phyloP scores from a whole-genome alignment of 2,797 vertebrate species.

The Pseudochromis fuscus region DNA sequence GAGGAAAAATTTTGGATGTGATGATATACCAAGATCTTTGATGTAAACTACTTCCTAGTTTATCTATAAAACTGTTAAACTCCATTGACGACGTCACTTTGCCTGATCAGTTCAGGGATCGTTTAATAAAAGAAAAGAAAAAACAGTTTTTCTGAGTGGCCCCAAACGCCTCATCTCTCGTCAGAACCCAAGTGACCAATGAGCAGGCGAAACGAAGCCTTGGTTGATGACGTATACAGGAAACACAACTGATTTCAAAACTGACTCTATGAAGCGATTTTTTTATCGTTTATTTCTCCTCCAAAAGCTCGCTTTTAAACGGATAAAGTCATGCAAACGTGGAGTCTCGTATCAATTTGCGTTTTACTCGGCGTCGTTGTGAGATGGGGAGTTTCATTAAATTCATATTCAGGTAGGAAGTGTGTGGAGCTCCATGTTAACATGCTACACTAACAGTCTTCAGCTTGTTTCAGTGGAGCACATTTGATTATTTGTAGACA shows the following conservation, averaged over 20 bases:
- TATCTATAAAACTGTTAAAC: background rate
- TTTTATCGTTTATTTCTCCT: conserved; percentile 26
- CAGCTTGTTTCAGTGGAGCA: background rate
- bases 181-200: conserved; percentile 64
- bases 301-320: background rate
- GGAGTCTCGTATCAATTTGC: conserved; percentile 84
- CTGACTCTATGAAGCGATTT: conserved; percentile 23
- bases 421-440: background rate
- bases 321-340: conserved; percentile 87
- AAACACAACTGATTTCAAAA: conserved; percentile 43
- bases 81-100: background rate
- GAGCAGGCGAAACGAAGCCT: conserved; percentile 54
- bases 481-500: background rate
- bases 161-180: conserved; percentile 46
- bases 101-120: accelerated
- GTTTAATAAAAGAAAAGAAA: accelerated
- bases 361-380: conserved; percentile 88
- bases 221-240: conserved; percentile 64
- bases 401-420: conserved; percentile 93
- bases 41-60: background rate
- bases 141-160: accelerated
- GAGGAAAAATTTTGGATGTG: background rate
- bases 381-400: conserved; percentile 95
- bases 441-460: background rate
- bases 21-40: accelerated